phyloP scores from a whole-genome alignment of 2,797 vertebrate genomes.

The Lindbergichthys nudifrons region DNA sequence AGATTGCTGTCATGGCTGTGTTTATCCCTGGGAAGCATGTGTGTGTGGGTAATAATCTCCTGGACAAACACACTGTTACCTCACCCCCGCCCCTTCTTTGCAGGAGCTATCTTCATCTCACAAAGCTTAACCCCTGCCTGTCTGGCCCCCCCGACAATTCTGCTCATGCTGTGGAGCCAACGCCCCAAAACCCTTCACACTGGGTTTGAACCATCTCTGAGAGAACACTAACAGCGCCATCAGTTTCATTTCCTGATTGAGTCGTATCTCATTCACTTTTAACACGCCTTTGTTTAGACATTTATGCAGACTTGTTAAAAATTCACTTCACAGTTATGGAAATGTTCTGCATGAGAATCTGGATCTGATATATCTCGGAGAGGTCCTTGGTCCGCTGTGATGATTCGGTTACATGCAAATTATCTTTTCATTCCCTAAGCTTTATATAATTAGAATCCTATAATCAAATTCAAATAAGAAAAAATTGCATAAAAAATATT shows the following conservation, averaged over 20 bases:
- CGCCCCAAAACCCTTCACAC: conserved; percentile 29
- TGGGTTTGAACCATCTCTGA: conserved; percentile 54
- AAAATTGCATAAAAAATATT: conserved; percentile 38
- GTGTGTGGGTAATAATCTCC: conserved; percentile 81
- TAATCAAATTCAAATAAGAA: conserved; percentile 54
- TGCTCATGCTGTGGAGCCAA: conserved; percentile 51
- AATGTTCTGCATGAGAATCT: conserved; percentile 57
- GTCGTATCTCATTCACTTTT: conserved; percentile 78
- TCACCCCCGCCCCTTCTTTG: conserved; percentile 36
- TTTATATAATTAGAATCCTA: conserved; percentile 55
- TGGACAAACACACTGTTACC: conserved; percentile 82
- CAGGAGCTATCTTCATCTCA: conserved; percentile 68
- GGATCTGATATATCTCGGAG: conserved; percentile 32
- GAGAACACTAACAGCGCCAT: conserved; percentile 65
- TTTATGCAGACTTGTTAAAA: conserved; percentile 78
- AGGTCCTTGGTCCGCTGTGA: conserved; percentile 22
- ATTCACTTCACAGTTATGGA: conserved; percentile 62
- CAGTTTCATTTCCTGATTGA: conserved; percentile 76
- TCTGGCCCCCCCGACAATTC: conserved; percentile 53
- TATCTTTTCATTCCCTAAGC: conserved; percentile 40
- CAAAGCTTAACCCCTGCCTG: conserved; percentile 65
- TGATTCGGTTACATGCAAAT: conserved; percentile 55
- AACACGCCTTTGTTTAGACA: conserved; percentile 69
- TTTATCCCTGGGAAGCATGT: conserved; percentile 72
- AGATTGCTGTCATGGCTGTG: conserved; percentile 75